phyloP scores from a whole-genome alignment of 2,113 vertebrate species.

The Ciconia stormi region DNA sequence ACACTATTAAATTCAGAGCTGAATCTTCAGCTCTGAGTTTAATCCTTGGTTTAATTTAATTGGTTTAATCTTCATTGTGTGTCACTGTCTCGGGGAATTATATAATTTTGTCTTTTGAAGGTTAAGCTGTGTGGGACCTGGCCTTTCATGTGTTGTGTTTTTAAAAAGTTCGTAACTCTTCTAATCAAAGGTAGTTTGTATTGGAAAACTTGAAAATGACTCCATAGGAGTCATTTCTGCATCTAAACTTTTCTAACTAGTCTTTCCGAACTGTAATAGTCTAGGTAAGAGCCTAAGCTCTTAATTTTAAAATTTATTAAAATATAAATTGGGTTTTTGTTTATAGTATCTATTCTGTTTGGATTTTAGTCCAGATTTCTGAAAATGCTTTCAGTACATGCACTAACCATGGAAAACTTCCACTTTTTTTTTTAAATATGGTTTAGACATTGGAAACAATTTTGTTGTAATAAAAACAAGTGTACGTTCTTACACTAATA shows the following conservation, averaged over 20 bases:
- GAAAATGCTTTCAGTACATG: neutral
- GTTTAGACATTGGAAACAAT: neutral
- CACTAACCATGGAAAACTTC: neutral
- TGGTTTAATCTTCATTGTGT: neutral
- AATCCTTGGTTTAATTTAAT: neutral
- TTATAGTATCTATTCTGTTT: neutral
- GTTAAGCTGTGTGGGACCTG: neutral
- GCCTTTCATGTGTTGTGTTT: neutral
- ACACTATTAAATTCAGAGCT: neutral
- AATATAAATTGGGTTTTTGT: neutral
- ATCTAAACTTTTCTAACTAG: neutral
- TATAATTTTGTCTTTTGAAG: accelerated
- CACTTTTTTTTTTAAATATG: neutral
- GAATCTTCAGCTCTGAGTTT: neutral
- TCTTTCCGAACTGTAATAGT: neutral
- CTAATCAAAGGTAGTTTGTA: neutral
- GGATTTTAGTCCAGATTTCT: neutral
- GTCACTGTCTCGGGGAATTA: neutral
- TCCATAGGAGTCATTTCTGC: neutral
- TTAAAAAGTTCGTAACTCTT: neutral
- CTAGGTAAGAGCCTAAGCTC: neutral
- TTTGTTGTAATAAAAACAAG: neutral
- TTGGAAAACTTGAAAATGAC: neutral
- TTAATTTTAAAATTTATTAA: neutral
- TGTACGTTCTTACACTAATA: neutral